Conservation (phyloP, 2,113 vertebrate genomes). For the Vidua chalybeata region DNA sequence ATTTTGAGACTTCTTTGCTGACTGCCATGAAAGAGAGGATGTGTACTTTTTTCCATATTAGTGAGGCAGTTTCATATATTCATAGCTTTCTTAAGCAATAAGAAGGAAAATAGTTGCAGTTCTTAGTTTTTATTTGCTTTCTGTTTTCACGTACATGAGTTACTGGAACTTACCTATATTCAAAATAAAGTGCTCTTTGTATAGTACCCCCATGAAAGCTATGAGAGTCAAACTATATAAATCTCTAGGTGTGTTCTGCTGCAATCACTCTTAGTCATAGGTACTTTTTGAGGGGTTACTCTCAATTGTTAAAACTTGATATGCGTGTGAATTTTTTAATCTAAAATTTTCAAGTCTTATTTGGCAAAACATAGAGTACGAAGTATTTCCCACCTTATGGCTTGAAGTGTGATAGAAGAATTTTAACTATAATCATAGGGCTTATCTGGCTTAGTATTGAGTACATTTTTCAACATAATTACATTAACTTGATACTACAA, state of each 20-base stretch:
- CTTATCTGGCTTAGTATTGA: not conserved
- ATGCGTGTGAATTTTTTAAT: accelerated
- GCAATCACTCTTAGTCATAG: not conserved
- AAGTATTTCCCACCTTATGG: not conserved
- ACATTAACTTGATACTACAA: not conserved
- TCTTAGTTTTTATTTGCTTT: not conserved
- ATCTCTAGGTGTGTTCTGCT: not conserved
- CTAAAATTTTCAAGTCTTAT: not conserved
- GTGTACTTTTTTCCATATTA: not conserved
- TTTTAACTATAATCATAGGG: not conserved
- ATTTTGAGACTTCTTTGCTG: not conserved
- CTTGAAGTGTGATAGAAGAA: not conserved
- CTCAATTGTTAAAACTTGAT: not conserved
- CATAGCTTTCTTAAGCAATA: not conserved
- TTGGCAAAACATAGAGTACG: not conserved
- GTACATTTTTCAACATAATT: not conserved
- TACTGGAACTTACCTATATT: not conserved
- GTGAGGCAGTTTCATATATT: not conserved
- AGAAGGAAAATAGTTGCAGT: not conserved
- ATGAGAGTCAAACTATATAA: not conserved
- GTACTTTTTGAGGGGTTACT: not conserved
- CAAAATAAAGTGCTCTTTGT: not conserved
- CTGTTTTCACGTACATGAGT: not conserved
- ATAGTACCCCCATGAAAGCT: not conserved
- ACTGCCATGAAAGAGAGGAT: not conserved